A percentile compares a stretch with the other conserved stretches of the same genome.
These are phyloP conservation scores for Amphiduros pacificus DNA, from an alignment of 2,888 invertebrate genomes.

Conservation along the genomic window DNA sequence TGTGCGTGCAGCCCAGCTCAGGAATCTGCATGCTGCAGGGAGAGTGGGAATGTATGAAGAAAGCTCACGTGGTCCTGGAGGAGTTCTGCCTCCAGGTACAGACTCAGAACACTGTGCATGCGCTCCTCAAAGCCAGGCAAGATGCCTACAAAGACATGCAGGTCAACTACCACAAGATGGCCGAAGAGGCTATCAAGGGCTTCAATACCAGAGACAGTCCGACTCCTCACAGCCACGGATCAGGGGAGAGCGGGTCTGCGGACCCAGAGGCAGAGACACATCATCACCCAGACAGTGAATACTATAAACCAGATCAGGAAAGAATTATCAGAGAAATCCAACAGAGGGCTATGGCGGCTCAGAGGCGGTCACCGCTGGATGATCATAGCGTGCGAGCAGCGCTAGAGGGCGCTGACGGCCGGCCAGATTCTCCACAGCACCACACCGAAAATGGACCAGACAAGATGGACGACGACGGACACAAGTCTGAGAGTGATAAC, in stretches of 20 bases:
- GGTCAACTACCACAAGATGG: background rate
- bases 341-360: too few species aligned
- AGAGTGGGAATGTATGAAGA: conserved; percentile 31
- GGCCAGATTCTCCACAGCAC: too few species aligned
- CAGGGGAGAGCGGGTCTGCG: background rate
- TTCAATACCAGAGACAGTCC: background rate
- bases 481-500: background rate
- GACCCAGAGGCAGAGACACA: too few species aligned
- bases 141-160: background rate
- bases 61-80: conserved; percentile 26
- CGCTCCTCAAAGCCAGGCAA: background rate
- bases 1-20: conserved; percentile 24
- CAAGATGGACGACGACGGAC: too few species aligned
- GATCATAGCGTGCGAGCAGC: too few species aligned
- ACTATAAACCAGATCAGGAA: too few species aligned
- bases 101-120: conserved; percentile 13
- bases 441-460: too few species aligned
- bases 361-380: too few species aligned
- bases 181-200: background rate
- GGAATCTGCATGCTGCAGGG: conserved; percentile 28
- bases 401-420: too few species aligned
- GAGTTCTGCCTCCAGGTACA: conserved; percentile 24
- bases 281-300: too few species aligned
- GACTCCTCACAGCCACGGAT: background rate
- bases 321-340: too few species aligned